Evolutionary conservation across 2,888 invertebrate genomes (phyloP).

Genomic region (Aleiodes testaceus): DNA sequence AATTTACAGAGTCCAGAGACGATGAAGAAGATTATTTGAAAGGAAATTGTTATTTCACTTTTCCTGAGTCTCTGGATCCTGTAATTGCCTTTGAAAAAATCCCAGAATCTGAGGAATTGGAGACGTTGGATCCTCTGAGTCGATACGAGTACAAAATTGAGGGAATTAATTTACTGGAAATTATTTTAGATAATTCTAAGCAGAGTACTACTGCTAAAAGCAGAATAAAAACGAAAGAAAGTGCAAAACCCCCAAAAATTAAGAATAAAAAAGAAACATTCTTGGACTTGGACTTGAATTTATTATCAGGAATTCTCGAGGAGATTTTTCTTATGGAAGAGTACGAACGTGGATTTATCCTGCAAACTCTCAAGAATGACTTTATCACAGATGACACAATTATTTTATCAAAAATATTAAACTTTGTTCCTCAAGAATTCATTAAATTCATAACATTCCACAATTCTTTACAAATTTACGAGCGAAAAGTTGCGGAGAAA

Average conservation of each 20-base stretch:
- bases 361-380: constrained; percentile 61
- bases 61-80: constrained; percentile 37
- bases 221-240: constrained; percentile 36
- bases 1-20: neutral
- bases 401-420: constrained; percentile 54
- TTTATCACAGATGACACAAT: constrained; percentile 55
- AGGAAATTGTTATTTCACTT: constrained; percentile 28
- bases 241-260: constrained; percentile 13
- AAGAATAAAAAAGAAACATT: constrained; percentile 48
- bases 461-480: constrained; percentile 56
- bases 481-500: constrained; percentile 42
- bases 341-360: constrained; percentile 60
- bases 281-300: constrained; percentile 48
- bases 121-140: constrained; percentile 54
- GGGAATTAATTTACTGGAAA: constrained; percentile 48
- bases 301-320: constrained; percentile 55
- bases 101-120: constrained; percentile 52
- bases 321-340: constrained; percentile 59
- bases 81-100: constrained; percentile 49
- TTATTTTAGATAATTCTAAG: constrained; percentile 31
- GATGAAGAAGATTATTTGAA: constrained; percentile 27
- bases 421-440: constrained; percentile 57
- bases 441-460: constrained; percentile 62
- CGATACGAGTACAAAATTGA: constrained; percentile 61
- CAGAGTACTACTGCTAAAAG: constrained; percentile 23